Base-by-base conservation (phyloP, 2,888 invertebrate genomes). In the Thymelicus sylvestris region DNA sequence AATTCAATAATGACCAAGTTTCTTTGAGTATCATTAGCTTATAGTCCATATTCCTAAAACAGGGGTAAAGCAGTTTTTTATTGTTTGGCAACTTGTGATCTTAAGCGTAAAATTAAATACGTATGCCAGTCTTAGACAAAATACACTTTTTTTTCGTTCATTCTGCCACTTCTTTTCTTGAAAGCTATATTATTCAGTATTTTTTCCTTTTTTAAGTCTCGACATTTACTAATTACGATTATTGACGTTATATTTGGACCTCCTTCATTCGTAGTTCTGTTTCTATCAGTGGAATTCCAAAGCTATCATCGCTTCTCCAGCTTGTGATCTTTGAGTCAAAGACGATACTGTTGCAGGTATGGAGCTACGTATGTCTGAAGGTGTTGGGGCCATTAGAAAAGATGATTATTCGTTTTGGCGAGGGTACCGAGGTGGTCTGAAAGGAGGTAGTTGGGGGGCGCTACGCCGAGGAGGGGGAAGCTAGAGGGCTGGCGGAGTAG, bases 401-500 rank as follows among this genome's bases (percentile, higher is more conserved):
- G 92, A 88, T 95, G 95, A 87, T 95, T 95, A 86, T 95, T 95
- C 76, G 95, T 90, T 83, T 94, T 94, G 68, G 95, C 92, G 73
- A 95, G 92, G 15, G 95, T 94, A 76, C 95, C 95, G 75, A 95
- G 90, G 79, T 95, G 95, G 83, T 95, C 95, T 38, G 95, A 95
- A 69, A 95, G 90, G 59, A 95, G 91, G 81, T 95, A 95, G 79
- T 95, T 95, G 74, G 95, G 95, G 8, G 95, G 94, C 52, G 95
- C 94, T 55, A 95, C 95, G 59, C 95, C 94, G 63, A 95, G 89
- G 64, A 95, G 89, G 75, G 93, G 95, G 89, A 94, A 96, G 81
- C 94, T 95, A 59, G 94, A 95, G 75, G 92, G 95, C 88, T 95
- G 91, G 84, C 95, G 92, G 84, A 96, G 88, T 89, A 96, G 84